Evolutionary conservation across 2,888 invertebrate genomes (phyloP).

Genomic region (Epicampocera succincta): DNA sequence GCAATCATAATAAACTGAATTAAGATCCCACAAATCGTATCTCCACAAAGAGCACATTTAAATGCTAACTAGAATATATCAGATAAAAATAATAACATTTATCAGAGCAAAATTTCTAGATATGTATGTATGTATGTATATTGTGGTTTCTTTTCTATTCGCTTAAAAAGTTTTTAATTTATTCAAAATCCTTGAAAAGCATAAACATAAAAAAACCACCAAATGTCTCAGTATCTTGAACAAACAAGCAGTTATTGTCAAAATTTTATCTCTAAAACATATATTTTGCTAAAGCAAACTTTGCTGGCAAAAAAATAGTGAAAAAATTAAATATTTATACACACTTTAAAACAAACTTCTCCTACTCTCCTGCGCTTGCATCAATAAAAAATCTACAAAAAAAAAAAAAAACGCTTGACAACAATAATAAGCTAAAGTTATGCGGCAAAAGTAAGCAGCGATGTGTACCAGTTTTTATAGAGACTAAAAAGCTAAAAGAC

Average conservation of each 20-base stretch:
- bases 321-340: constrained; percentile 30
- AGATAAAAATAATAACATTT: too few species aligned
- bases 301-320: not conserved
- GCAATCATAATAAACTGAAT: too few species aligned
- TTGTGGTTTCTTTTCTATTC: too few species aligned
- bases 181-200: constrained; percentile 10
- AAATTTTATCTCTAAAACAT: constrained; percentile 55
- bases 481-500: constrained; percentile 48
- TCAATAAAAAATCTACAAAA: constrained; percentile 11
- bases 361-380: not conserved
- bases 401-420: constrained; percentile 10
- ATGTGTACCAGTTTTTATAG: constrained; percentile 16
- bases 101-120: too few species aligned
- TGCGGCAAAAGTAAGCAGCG: constrained; percentile 39
- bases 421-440: constrained; percentile 53
- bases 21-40: too few species aligned
- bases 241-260: constrained; percentile 53
- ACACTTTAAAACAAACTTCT: constrained; percentile 46
- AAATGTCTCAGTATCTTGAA: not conserved
- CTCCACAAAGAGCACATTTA: too few species aligned
- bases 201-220: constrained; percentile 1
- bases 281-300: constrained; percentile 28
- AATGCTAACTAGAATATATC: too few species aligned
- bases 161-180: constrained; percentile 8
- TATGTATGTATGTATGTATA: constrained; percentile 4